These are phyloP conservation scores for Ennomos quercinarius DNA, from an alignment of 2,888 invertebrate species.

Conservation along the genomic window DNA sequence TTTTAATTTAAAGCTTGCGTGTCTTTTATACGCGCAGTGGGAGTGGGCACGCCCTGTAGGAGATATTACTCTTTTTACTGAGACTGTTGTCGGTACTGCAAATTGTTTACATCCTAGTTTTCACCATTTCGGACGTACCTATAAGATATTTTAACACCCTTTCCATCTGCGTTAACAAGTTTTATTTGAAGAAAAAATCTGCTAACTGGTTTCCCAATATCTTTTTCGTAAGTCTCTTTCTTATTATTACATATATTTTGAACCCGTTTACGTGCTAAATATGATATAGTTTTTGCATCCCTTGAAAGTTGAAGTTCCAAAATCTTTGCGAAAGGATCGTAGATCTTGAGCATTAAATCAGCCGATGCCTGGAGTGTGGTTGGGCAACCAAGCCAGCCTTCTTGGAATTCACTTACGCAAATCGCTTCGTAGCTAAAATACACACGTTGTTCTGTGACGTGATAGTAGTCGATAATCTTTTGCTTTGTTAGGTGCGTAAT, in stretches of 20 bases:
- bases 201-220: too few species aligned
- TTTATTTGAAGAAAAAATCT: too few species aligned
- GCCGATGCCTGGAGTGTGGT: conserved; percentile 15
- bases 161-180: too few species aligned
- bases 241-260: too few species aligned
- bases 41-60: conserved; percentile 6
- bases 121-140: conserved; percentile 7
- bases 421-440: conserved; percentile 10
- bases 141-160: not conserved
- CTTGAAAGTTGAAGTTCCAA: conserved; percentile 11
- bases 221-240: too few species aligned
- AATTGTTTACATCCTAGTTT: conserved; percentile 19
- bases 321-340: conserved; percentile 14
- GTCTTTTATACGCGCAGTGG: conserved; percentile 28
- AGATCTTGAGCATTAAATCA: conserved; percentile 26
- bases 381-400: conserved; percentile 13
- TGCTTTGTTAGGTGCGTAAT: too few species aligned
- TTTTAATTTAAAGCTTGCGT: conserved; percentile 53
- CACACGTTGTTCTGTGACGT: conserved; percentile 4
- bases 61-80: conserved; percentile 27
- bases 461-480: not conserved
- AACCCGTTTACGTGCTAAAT: too few species aligned
- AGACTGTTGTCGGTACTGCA: conserved; percentile 16
- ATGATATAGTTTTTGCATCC: conserved; percentile 1
- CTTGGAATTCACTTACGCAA: conserved; percentile 27